Base-by-base conservation (phyloP, 2,888 invertebrate species). In the Vesta saturnalis region DNA sequence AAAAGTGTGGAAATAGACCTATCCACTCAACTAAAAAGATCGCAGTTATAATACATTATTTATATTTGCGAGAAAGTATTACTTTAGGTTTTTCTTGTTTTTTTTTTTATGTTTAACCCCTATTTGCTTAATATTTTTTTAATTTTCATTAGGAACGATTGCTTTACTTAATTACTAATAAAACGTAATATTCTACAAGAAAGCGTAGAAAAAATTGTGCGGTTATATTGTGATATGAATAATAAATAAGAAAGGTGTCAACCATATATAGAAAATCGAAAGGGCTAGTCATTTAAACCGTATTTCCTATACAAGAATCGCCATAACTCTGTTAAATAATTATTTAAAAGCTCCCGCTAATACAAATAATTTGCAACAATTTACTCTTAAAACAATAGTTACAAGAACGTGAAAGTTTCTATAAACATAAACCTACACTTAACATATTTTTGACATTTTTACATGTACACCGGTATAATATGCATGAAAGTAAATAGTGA, bases 361-460 rank as follows among this genome's bases (percentile, higher is more conserved):
- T 49, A 64, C 54, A 66, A 56, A 66, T 60, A 66, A 60, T 39
- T 57, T 46, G 62, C 57, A 57, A 54, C 58, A 67, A 67, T 39
- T 39, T 39, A 39, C 8, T 39, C 39, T 39, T 57, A 67, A 39
- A 39, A 67, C 67, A 67, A 67, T 67, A 54, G 67, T 60, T n/a
- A 60, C 47, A 64, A 23, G 15, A 47, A 68, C 68, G 68, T 64
- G 68, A 68, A 68, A 68, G 68, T 68, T 62, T 58, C 58, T 54
- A 46, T 47, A 60, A 59, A 39, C n/a, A 39, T 23, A 52, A 39
- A 49, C 43, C 15, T 60, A 65, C 59, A 60, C 30, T 52, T 47
- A 58, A 47, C 62, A 62, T 63, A 62, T 58, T 63, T 67, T 63
- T 62, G 67, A 58, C 62, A 63, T 55, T 14, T 56, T 56, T 49